These are phyloP conservation scores for Acronicta leporina DNA, from an alignment of 2,888 invertebrate genomes.

Conservation along the genomic window DNA sequence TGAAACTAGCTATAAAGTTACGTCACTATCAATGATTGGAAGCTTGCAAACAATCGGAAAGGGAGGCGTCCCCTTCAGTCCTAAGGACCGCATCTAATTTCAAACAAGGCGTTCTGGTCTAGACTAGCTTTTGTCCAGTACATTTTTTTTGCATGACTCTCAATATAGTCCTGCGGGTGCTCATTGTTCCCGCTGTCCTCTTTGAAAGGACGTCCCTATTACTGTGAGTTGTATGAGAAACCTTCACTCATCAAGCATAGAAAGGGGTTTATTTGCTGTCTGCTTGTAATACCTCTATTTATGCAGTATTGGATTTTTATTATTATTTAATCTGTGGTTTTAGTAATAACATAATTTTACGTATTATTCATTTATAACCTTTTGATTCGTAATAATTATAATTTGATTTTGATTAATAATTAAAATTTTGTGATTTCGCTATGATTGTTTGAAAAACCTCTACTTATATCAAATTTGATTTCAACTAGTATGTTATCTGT, in stretches of 20 bases:
- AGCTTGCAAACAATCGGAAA: slow-evolving; percentile 38
- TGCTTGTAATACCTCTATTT: too few species aligned
- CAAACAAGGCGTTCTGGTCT: slow-evolving; percentile 71
- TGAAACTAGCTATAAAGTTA: slow-evolving; percentile 9
- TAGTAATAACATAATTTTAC: too few species aligned
- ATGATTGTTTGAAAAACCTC: too few species aligned
- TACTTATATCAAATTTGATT: too few species aligned
- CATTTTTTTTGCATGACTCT: slow-evolving; percentile 72
- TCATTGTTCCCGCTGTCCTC: slow-evolving; percentile 74
- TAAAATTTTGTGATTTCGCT: too few species aligned
- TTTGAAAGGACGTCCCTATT: slow-evolving; percentile 64
- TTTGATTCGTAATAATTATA: too few species aligned
- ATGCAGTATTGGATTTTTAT: too few species aligned
- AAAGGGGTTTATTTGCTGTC: neutral
- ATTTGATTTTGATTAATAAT: too few species aligned
- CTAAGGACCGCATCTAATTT: slow-evolving; percentile 67
- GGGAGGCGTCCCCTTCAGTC: slow-evolving; percentile 22
- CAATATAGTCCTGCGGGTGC: slow-evolving; percentile 71
- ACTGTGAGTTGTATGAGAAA: slow-evolving; percentile 51
- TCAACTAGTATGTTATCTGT: too few species aligned
- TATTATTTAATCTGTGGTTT: too few species aligned
- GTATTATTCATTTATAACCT: too few species aligned
- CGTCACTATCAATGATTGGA: slow-evolving; percentile 39
- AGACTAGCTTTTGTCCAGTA: slow-evolving; percentile 70
- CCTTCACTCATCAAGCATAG: slow-evolving; percentile 45